Conservation (phyloP, 2,797 vertebrate genomes). For the Gymnothorax reevesii region DNA sequence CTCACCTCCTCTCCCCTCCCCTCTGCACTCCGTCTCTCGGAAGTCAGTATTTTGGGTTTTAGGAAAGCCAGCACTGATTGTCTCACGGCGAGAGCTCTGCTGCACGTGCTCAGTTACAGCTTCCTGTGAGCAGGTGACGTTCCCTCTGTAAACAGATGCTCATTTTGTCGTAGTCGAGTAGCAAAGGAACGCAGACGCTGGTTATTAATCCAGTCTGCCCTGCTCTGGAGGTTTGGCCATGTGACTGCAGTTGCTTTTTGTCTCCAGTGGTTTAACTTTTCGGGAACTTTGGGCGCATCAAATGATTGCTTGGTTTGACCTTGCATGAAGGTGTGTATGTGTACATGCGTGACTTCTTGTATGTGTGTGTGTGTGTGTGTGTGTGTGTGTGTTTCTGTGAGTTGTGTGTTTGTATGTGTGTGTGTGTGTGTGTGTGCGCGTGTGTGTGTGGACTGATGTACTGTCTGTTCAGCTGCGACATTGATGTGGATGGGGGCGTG, state of each 20-base stretch:
- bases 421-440: too few relatives aligned
- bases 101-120: not conserved
- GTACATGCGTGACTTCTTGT: too few relatives aligned
- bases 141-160: not conserved
- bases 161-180: not conserved
- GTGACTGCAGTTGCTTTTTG: not conserved
- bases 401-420: too few relatives aligned
- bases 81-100: conserved; percentile 53
- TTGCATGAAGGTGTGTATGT: too few relatives aligned
- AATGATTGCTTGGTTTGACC: too few relatives aligned
- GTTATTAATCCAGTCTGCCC: not conserved
- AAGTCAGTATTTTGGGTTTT: conserved; percentile 30
- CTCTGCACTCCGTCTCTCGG: conserved; percentile 27
- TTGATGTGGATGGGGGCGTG: not conserved
- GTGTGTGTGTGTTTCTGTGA: too few relatives aligned
- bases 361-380: too few relatives aligned
- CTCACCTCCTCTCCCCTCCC: conserved; percentile 36
- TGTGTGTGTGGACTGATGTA: too few relatives aligned
- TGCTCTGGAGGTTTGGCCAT: not conserved
- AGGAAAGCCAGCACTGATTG: conserved; percentile 56
- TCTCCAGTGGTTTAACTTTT: not conserved
- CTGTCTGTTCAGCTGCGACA: conserved; percentile 27
- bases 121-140: not conserved
- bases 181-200: not conserved
- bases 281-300: not conserved